Evolutionary conservation across 2,113 vertebrate genomes (phyloP).

Genomic region (Felis chaus): DNA sequence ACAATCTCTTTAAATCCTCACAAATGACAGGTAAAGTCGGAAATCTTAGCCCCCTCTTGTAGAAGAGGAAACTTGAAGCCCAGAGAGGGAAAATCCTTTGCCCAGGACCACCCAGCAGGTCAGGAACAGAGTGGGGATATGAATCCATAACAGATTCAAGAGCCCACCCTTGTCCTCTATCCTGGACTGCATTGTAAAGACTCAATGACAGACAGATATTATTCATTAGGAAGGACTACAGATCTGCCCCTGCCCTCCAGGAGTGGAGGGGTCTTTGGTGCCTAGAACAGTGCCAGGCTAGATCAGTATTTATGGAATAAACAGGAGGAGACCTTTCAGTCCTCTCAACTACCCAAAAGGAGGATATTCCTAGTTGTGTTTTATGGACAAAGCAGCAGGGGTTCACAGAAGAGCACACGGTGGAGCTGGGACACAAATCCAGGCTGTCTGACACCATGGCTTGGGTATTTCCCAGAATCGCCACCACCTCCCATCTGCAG

Average conservation of each 20-base stretch:
- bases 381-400: not conserved
- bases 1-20: not conserved
- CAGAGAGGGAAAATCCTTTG: not conserved
- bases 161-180: not conserved
- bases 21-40: not conserved
- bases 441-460: not conserved
- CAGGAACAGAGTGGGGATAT: not conserved
- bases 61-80: not conserved
- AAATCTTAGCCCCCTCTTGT: not conserved
- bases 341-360: not conserved
- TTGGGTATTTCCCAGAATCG: not conserved
- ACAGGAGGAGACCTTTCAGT: not conserved
- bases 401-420: not conserved
- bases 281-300: not conserved
- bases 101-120: not conserved
- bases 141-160: not conserved
- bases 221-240: not conserved
- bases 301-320: not conserved
- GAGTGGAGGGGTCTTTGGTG: not conserved
- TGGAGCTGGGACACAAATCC: not conserved
- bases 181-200: not conserved
- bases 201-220: not conserved
- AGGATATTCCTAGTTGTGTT: not conserved
- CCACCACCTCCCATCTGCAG: not conserved
- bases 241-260: not conserved